A percentile compares a stretch with the other conserved stretches of the same genome.
Evolutionary conservation across 2,797 vertebrate species (phyloP).

Genomic region (Novumbra hubbsi): DNA sequence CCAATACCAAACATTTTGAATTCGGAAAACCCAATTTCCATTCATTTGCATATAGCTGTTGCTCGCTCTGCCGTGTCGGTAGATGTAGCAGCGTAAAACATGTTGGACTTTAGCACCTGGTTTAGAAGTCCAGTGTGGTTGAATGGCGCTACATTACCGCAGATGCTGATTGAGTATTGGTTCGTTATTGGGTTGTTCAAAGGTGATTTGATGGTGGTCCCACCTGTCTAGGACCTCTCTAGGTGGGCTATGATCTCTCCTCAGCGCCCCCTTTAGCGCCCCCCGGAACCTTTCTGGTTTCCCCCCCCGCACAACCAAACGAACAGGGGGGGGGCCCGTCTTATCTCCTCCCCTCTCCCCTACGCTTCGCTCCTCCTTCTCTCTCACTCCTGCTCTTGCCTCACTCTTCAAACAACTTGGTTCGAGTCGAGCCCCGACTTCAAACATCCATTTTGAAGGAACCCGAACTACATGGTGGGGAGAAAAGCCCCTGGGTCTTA

Average conservation of each 20-base stretch:
- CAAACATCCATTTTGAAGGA: constrained; percentile 72
- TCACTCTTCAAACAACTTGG: constrained; percentile 68
- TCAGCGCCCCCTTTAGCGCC: background rate
- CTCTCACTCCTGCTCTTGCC: constrained; percentile 47
- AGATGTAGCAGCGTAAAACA: background rate
- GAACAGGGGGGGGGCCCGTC: no score
- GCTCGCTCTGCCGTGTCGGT: background rate
- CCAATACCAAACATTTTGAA: background rate
- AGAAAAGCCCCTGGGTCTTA: constrained; percentile 52
- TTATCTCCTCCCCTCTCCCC: constrained; percentile 39
- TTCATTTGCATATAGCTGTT: background rate
- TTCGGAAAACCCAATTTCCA: background rate
- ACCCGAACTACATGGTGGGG: constrained; percentile 69
- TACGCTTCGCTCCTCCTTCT: constrained; percentile 13
- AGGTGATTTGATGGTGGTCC: no score
- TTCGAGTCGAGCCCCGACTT: constrained; percentile 68
- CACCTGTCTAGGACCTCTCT: background rate
- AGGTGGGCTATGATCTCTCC: background rate
- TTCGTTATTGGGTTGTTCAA: no score
- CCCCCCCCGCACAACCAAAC: background rate
- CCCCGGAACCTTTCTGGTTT: background rate
- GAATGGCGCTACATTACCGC: no score
- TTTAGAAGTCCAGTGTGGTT: background rate
- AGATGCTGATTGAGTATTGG: no score
- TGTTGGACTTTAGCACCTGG: background rate